A percentile compares a stretch with the other conserved stretches of the same genome.
Evolutionary conservation across 1,140 invertebrate genomes (phyloP).

Genomic region (Holotrichia oblita): DNA sequence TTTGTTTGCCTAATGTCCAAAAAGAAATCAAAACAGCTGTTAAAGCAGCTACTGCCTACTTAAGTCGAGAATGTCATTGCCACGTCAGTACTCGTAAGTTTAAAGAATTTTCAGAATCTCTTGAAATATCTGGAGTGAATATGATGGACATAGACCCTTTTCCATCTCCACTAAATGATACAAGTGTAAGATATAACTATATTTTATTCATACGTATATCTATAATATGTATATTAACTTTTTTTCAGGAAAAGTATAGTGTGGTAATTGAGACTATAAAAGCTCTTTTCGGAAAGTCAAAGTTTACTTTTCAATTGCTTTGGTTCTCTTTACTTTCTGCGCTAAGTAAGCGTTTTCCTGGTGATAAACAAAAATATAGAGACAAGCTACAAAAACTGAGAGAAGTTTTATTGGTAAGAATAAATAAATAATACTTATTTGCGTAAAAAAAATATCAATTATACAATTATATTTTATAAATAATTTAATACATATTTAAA

Average conservation of each 20-base stretch:
- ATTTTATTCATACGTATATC: background rate
- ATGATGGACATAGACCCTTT: background rate
- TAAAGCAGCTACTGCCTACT: background rate
- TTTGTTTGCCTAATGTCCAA: background rate
- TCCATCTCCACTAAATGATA: background rate
- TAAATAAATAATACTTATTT: background rate
- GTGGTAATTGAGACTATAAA: background rate
- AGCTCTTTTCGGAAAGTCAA: slow-evolving; percentile 1
- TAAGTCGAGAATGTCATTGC: slow-evolving; percentile 21
- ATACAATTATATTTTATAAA: no score
- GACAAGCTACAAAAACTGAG: background rate
- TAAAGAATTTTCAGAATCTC: background rate
- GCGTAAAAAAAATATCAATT: no score
- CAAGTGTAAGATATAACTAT: background rate
- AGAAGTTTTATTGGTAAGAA: slow-evolving; percentile 3
- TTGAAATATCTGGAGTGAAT: background rate
- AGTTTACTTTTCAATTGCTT: background rate
- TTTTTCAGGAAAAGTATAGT: background rate
- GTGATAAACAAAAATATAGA: background rate
- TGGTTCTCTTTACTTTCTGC: background rate
- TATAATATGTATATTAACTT: background rate
- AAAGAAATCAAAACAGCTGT: slow-evolving; percentile 21
- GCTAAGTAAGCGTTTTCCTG: background rate
- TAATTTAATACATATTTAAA: no score
- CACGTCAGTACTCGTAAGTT: background rate